Conservation (phyloP, 2,113 vertebrate genomes). For the Panthera leo region DNA sequence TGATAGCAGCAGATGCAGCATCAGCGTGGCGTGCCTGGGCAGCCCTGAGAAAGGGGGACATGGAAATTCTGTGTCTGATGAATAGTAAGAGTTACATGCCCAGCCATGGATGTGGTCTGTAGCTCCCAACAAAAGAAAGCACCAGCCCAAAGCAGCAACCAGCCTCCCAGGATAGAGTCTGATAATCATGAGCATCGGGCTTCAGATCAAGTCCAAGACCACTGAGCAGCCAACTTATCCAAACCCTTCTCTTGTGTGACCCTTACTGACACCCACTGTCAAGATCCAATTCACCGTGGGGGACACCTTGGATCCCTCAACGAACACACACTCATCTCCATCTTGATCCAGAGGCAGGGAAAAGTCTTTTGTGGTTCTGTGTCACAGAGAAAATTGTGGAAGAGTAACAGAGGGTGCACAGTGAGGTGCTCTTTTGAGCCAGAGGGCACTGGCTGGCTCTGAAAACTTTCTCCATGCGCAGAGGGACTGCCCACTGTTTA, state of each 20-base stretch:
- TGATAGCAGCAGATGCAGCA: neutral
- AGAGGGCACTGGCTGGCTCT: neutral
- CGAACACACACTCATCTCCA: neutral
- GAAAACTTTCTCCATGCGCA: neutral
- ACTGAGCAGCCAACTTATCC: neutral
- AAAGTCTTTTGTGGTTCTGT: neutral
- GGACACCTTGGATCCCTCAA: neutral
- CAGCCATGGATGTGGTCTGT: neutral
- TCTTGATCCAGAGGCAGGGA: neutral
- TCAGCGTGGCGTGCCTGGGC: neutral
- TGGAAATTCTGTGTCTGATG: neutral
- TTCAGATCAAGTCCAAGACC: neutral
- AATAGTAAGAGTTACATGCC: neutral
- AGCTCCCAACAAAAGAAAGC: neutral
- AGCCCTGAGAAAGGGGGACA: neutral
- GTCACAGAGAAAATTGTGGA: neutral
- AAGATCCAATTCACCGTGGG: neutral
- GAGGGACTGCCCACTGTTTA: neutral
- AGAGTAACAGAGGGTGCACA: neutral
- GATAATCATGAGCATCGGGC: neutral
- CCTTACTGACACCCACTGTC: neutral
- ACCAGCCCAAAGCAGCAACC: neutral
- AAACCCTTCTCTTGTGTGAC: neutral
- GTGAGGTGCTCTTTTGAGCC: neutral
- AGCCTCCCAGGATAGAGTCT: neutral